These are phyloP conservation scores for Arizona elegans DNA, from an alignment of 2,113 vertebrate species.

Conservation along the genomic window DNA sequence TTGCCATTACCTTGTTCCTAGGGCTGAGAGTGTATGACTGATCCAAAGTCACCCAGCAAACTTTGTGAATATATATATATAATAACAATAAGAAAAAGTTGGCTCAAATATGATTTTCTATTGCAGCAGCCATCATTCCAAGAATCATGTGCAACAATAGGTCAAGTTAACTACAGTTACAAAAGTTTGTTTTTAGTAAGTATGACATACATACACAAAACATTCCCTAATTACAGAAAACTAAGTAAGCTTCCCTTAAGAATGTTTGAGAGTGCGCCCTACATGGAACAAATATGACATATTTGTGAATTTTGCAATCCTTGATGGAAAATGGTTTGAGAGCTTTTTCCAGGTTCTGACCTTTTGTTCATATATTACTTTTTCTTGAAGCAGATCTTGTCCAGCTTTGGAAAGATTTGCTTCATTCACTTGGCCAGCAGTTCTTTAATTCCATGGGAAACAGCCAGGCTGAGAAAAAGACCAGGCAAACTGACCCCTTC, in stretches of 20 bases:
- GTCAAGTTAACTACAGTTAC: fast-evolving
- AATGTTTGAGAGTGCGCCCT: conserved; percentile 23
- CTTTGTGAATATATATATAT: background rate
- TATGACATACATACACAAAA: background rate
- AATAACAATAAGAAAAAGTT: background rate
- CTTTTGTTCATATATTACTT: conserved; percentile 24
- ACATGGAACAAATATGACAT: conserved; percentile 27
- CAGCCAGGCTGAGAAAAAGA: conserved; percentile 75
- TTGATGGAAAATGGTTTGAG: conserved; percentile 41
- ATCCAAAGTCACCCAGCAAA: background rate
- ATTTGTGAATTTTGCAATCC: conserved; percentile 31
- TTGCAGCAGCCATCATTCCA: background rate
- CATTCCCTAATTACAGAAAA: background rate
- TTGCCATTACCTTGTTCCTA: background rate
- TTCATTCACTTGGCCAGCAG: conserved; percentile 69
- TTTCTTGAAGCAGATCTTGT: conserved; percentile 44
- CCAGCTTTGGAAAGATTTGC: conserved; percentile 73
- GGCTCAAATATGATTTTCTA: background rate
- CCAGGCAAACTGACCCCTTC: conserved; percentile 59
- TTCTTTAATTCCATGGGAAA: conserved; percentile 80
- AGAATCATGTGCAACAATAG: background rate
- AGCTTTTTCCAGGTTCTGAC: conserved; percentile 52
- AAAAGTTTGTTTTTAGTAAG: conserved; percentile 9
- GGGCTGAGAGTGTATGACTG: background rate
- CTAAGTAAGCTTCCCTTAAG: background rate